phyloP scores from a whole-genome alignment of 2,113 vertebrate genomes.

The Suricata suricatta region DNA sequence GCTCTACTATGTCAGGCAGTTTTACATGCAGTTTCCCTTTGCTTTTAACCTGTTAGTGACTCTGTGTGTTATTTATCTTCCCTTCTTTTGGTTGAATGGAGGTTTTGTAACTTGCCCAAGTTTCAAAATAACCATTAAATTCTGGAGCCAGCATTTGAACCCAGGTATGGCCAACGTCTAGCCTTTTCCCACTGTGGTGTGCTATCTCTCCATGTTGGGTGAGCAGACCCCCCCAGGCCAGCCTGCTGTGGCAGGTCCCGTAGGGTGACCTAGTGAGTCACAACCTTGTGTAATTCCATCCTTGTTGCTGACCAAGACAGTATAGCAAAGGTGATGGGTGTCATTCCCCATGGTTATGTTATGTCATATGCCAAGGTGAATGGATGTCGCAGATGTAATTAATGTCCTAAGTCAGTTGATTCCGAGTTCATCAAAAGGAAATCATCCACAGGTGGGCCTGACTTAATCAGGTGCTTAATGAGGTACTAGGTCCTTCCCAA shows the following conservation, averaged over 20 bases:
- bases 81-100: not conserved
- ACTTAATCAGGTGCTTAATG: not conserved
- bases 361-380: not conserved
- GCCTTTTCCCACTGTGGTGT: accelerated
- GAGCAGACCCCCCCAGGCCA: not conserved
- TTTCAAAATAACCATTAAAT: not conserved
- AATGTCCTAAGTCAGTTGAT: not conserved
- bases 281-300: not conserved
- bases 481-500: not conserved
- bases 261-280: not conserved
- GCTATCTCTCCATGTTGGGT: not conserved
- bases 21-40: not conserved
- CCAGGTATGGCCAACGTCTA: not conserved
- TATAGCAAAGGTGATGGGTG: not conserved
- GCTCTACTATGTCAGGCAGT: not conserved
- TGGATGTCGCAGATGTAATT: not conserved
- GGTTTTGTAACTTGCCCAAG: not conserved
- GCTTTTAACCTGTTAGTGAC: not conserved
- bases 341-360: too few relatives aligned
- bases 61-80: not conserved
- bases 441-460: not conserved
- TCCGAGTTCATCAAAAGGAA: not conserved
- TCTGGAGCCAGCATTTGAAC: not conserved
- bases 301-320: not conserved
- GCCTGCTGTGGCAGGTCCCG: not conserved